These are phyloP conservation scores for Melikaiella ostensackeni DNA, from an alignment of 2,888 invertebrate species.

Conservation along the genomic window DNA sequence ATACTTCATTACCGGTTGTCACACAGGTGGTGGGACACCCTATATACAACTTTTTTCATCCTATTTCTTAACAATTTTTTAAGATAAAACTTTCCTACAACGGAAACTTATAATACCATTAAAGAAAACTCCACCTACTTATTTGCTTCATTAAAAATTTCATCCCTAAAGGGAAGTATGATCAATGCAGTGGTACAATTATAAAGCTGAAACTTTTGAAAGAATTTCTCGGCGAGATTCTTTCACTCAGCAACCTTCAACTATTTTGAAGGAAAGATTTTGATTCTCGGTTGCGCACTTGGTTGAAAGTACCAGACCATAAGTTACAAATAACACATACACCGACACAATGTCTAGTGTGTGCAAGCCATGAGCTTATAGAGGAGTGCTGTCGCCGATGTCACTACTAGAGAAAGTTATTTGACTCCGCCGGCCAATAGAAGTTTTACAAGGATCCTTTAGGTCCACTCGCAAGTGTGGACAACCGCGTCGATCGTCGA, in stretches of 20 bases:
- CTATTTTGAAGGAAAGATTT: constrained; percentile 53
- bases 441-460: constrained; percentile 60
- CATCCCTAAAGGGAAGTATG: background rate
- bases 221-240: constrained; percentile 28
- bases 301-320: constrained; percentile 47
- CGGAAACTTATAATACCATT: no score
- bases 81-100: no score
- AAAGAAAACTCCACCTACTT: background rate
- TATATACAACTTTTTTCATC: no score
- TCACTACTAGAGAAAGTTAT: constrained; percentile 60
- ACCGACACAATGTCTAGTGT: background rate
- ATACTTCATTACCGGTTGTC: no score
- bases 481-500: constrained; percentile 36
- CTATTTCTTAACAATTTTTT: no score
- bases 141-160: background rate
- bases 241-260: constrained; percentile 57
- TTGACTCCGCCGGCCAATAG: constrained; percentile 54
- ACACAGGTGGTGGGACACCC: no score
- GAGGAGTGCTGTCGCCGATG: constrained; percentile 42
- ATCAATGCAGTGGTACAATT: background rate
- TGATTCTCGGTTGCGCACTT: constrained; percentile 57
- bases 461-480: constrained; percentile 36
- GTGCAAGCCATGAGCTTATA: background rate
- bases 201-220: background rate
- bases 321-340: constrained; percentile 53